Evolutionary conservation across 2,797 vertebrate species (phyloP).

Genomic region (Pyrrhura leucotis): DNA sequence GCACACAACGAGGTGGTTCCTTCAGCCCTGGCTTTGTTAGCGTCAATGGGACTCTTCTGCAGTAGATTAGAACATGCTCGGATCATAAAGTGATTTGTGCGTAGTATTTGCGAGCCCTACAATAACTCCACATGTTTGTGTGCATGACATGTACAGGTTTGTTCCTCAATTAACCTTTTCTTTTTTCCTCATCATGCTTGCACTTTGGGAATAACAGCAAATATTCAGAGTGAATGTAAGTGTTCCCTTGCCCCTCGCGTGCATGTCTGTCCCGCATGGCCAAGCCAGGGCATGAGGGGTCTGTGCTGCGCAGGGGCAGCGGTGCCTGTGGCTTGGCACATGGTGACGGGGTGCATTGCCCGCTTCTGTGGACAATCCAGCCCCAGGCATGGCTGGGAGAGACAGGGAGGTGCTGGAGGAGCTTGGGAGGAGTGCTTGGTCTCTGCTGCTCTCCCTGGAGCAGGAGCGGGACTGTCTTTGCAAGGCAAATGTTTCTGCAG

Average conservation of each 20-base stretch:
- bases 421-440: neutral
- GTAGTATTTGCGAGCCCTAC: neutral
- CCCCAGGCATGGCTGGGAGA: neutral
- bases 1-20: neutral
- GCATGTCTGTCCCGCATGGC: neutral
- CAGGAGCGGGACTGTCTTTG: neutral
- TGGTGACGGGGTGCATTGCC: rapidly evolving
- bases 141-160: rapidly evolving
- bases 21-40: neutral
- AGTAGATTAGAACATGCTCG: neutral
- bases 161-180: constrained; percentile 47
- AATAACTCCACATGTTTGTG: rapidly evolving
- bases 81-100: rapidly evolving
- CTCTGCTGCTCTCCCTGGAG: neutral
- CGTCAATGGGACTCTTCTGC: neutral
- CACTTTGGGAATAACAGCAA: constrained; percentile 91
- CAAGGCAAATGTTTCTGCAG: rapidly evolving
- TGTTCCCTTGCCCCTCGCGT: neutral
- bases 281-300: rapidly evolving
- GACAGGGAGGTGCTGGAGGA: neutral
- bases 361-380: rapidly evolving
- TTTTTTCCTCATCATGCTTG: constrained; percentile 67
- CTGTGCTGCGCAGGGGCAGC: rapidly evolving
- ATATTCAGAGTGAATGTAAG: constrained; percentile 95
- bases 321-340: neutral